Conservation (phyloP, 2,797 vertebrate species). For the Bradypodion pumilum region DNA sequence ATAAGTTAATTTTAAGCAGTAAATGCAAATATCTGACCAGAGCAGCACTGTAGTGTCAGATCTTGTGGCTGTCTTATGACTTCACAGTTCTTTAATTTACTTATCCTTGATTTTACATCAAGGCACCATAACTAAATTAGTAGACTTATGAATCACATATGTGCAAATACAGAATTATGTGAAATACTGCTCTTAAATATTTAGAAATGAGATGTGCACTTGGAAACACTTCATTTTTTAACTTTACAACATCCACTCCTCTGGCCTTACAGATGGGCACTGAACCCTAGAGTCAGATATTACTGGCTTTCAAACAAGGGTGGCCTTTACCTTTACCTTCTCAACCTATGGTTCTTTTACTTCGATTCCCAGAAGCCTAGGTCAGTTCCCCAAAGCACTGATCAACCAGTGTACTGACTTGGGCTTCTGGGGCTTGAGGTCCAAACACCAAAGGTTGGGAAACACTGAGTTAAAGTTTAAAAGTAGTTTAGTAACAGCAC, state of each 20-base stretch:
- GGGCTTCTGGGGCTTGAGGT: too few relatives aligned
- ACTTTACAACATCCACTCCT: neutral
- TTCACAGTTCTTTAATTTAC: slow-evolving; percentile 14
- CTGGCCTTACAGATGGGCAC: neutral
- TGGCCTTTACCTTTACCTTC: too few relatives aligned
- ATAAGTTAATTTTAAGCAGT: slow-evolving; percentile 29
- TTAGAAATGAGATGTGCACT: neutral
- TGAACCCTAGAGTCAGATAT: too few relatives aligned
- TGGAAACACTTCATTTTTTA: neutral
- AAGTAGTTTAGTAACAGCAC: too few relatives aligned
- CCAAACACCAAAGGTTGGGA: too few relatives aligned
- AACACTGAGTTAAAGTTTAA: too few relatives aligned
- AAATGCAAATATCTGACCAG: neutral
- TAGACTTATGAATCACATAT: neutral
- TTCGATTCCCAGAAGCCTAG: too few relatives aligned
- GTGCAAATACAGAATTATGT: neutral
- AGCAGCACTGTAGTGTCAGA: slow-evolving; percentile 5
- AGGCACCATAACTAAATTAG: neutral
- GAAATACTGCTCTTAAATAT: neutral
- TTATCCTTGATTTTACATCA: neutral
- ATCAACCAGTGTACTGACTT: too few relatives aligned
- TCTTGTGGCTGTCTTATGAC: slow-evolving; percentile 29
- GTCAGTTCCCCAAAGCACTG: too few relatives aligned
- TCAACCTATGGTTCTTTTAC: too few relatives aligned
- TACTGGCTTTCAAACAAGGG: too few relatives aligned